phyloP scores from a whole-genome alignment of 2,888 invertebrate species.

The Tineola bisselliella region DNA sequence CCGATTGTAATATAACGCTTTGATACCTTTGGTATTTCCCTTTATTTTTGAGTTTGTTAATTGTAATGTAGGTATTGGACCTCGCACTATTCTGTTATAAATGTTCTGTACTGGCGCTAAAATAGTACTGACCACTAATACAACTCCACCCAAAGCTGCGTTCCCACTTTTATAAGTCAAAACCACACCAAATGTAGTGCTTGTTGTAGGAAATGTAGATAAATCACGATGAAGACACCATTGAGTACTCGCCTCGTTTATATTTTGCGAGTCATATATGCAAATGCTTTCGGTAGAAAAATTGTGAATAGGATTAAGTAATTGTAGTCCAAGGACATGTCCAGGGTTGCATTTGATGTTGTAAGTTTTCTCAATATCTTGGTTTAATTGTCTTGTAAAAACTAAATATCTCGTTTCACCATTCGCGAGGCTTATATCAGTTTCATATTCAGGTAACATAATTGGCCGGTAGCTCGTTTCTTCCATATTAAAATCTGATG shows the following conservation, averaged over 20 bases:
- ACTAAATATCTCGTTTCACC: constrained; percentile 84
- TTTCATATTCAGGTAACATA: constrained; percentile 73
- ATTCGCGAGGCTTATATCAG: constrained; percentile 71
- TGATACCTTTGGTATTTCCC: constrained; percentile 82
- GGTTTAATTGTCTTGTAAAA: constrained; percentile 72
- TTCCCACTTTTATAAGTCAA: constrained; percentile 82
- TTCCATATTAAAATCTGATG: constrained; percentile 71
- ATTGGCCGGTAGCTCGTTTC: constrained; percentile 80
- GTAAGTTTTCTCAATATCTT: constrained; percentile 67
- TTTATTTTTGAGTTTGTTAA: constrained; percentile 79
- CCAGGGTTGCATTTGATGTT: constrained; percentile 79
- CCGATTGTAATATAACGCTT: constrained; percentile 87
- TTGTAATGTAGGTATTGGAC: constrained; percentile 80
- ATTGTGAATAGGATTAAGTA: constrained; percentile 90
- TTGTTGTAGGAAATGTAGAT: constrained; percentile 89
- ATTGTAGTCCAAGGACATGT: constrained; percentile 87
- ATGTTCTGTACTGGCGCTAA: constrained; percentile 78
- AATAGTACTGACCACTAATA: constrained; percentile 80
- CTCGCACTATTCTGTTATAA: constrained; percentile 77
- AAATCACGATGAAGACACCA: constrained; percentile 87
- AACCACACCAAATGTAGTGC: constrained; percentile 82
- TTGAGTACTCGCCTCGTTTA: constrained; percentile 70
- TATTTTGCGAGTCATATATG: constrained; percentile 79
- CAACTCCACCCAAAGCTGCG: constrained; percentile 83
- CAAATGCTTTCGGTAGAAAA: constrained; percentile 86